Base-by-base conservation (phyloP, 2,888 invertebrate species). In the Linnaemya vulpina region DNA sequence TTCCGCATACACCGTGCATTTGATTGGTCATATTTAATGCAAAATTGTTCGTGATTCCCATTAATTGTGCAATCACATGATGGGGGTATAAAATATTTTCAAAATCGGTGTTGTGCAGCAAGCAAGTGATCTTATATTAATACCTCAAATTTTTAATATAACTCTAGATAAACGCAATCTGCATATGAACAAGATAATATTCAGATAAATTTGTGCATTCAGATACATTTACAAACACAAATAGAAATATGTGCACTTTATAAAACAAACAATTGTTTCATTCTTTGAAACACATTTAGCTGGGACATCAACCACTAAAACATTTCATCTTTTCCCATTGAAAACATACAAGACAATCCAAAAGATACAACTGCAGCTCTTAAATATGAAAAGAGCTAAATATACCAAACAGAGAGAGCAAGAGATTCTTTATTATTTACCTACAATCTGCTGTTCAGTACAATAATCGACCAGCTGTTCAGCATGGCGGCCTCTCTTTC, bases 391-490 rank as follows among this genome's bases (percentile, higher is more conserved):
- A 46, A 79, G 15, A 60, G 7, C 35, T 17, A 17, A 25, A 49
- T 22, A 49, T 5, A 43, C n/a, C 43, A 25, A 43, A 35, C 46
- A 49, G 49, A 78, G 38, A 76, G 55, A 51, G 51, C 20, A 60
- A 13, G 17, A 46, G 2, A 30, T 49, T 43, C 3, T 49, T n/a
- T 77, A 3, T 77, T 65, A 68, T 76, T 74, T 80, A 67, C 20
- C 60, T 20, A 58, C 17, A 63, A 30, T 60, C 22, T 71, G 17
- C 0, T 49, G 11, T 82, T 85, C 53, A 63, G 58, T 77, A 70
- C 81, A 55, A 62, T 63, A 81, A n/a, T 22, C 53, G 30, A 73
- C 75, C 85, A 83, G 82, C 83, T 79, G 82, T 83, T 86, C 67
- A 51, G 11, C 17, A 20, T 71, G 1, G 70, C 53, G 38, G 5